These are phyloP conservation scores for Atrichornis clamosus DNA, from an alignment of 2,113 vertebrate genomes.

Conservation along the genomic window DNA sequence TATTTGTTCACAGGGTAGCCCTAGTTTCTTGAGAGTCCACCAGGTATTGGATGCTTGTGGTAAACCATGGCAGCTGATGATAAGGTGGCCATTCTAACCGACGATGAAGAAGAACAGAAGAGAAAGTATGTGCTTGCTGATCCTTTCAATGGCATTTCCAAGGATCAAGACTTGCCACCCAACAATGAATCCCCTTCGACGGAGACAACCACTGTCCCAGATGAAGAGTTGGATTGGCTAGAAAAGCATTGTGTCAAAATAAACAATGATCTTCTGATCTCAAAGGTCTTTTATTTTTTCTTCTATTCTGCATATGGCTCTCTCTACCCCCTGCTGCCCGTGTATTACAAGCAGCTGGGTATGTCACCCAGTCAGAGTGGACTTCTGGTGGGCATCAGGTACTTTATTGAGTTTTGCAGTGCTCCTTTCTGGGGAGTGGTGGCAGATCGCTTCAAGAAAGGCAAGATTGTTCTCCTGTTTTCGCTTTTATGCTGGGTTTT, in stretches of 20 bases:
- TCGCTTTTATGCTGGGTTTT: slow-evolving; percentile 94
- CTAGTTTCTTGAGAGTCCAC: neutral
- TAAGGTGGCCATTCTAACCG: slow-evolving; percentile 92
- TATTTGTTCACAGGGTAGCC: slow-evolving; percentile 53
- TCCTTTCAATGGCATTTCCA: slow-evolving; percentile 80
- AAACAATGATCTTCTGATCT: slow-evolving; percentile 89
- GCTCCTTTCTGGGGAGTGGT: slow-evolving; percentile 98
- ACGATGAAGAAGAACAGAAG: slow-evolving; percentile 95
- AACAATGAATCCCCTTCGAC: slow-evolving; percentile 52
- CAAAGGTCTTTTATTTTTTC: slow-evolving; percentile 98
- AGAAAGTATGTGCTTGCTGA: slow-evolving; percentile 88
- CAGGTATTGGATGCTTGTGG: neutral
- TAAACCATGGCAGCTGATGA: slow-evolving; percentile 88
- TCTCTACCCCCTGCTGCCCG: slow-evolving; percentile 89
- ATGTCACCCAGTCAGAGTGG: slow-evolving; percentile 92
- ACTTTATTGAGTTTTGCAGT: slow-evolving; percentile 99
- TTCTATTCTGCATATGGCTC: slow-evolving; percentile 97
- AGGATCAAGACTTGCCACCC: slow-evolving; percentile 57
- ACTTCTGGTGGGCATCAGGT: slow-evolving; percentile 92
- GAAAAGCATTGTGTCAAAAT: slow-evolving; percentile 86
- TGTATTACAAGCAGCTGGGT: slow-evolving; percentile 96
- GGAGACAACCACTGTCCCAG: slow-evolving; percentile 31
- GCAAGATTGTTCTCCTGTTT: slow-evolving; percentile 91
- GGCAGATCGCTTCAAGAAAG: slow-evolving; percentile 92
- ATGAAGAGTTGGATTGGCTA: slow-evolving; percentile 83